Evolutionary conservation across 1,140 invertebrate species (phyloP), one percentile per base, ranked within the genome.

Genomic region (Ips typographus): DNA sequence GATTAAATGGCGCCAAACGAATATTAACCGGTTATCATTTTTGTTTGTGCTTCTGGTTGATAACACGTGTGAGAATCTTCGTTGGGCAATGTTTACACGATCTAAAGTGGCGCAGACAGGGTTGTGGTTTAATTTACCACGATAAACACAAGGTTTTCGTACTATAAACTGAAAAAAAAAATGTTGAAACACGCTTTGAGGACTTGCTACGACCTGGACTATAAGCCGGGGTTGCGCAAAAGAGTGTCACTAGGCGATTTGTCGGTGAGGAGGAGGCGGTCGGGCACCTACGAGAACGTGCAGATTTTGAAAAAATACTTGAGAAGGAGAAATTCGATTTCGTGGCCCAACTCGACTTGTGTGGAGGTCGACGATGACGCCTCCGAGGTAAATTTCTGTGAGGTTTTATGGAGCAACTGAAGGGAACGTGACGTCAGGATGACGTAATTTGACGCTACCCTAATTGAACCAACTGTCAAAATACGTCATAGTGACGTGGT

Each of bases 171-270:
- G 22, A 49, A 49, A 22, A 7, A 38, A 38, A 77, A 73, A 72
- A 79, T 79, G 78, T 73, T 78, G 59, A 79, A 79, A 74, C 78
- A 79, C 73, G 74, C 74, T n/a, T 58, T 74, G 39, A 72, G 70
- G 63, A 78, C 72, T 36, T 72, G 73, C 3, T 71, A 75, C 36
- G 69, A 76, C 51, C 58, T 67, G 47, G 75, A 77, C 36, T n/a
- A 39, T 4, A 68, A 71, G 22, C 65, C 68, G 8, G 66, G 8
- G 57, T 60, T n/a, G 40, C 73, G 47, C 40, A 74, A 70, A 75
- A 74, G 76, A 53, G 66, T 62, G 8, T 77, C 77, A 7, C 42
- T 76, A 8, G 73, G 70, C 4, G 67, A 68, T 43, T 58, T 76
- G 37, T 72, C 70, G 47, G 37, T 75, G 51, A 56, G 72, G 42